phyloP scores from a whole-genome alignment of 2,797 vertebrate species.

The Halcyon badia region DNA sequence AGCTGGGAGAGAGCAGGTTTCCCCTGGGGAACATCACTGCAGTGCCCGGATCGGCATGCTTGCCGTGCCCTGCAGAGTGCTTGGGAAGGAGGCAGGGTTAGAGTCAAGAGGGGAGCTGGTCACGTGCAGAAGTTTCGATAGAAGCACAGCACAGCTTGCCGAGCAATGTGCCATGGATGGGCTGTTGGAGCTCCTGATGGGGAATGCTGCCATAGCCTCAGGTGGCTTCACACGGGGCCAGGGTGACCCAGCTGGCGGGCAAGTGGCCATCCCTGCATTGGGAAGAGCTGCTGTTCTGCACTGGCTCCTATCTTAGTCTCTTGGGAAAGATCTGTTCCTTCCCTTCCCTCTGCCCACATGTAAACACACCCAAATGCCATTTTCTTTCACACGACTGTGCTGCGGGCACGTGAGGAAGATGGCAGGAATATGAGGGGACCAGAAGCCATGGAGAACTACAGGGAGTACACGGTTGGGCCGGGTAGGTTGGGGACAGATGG shows the following conservation, averaged over 20 bases:
- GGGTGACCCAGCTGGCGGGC: neutral
- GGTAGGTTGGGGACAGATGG: neutral
- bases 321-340: neutral
- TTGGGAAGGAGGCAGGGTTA: neutral
- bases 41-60: neutral
- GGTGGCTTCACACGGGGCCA: neutral
- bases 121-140: fast-evolving
- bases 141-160: neutral
- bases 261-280: neutral
- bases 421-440: neutral
- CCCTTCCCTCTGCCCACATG: neutral
- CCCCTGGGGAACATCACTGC: neutral
- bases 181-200: neutral
- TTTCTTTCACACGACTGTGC: neutral
- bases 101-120: neutral
- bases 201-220: neutral
- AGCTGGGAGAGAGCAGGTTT: neutral
- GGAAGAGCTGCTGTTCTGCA: neutral
- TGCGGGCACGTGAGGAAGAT: neutral
- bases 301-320: neutral
- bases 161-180: neutral
- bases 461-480: neutral
- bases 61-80: neutral
- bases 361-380: neutral
- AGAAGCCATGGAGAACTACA: neutral